phyloP scores from a whole-genome alignment of 2,113 vertebrate species.

The Crotalus horridus region DNA sequence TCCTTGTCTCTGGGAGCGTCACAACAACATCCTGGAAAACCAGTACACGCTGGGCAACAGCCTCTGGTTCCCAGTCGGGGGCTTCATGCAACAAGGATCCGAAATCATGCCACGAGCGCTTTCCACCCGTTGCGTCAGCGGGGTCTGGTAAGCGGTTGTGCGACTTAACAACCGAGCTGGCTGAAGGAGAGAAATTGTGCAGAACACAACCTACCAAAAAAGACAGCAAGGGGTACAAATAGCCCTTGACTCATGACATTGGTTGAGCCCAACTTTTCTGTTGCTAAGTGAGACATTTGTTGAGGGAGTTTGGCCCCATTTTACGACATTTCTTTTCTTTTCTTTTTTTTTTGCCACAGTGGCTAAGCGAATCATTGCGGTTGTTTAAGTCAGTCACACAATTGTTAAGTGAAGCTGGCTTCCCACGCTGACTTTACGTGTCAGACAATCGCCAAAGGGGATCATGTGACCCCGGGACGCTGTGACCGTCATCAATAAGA shows the following conservation, averaged over 20 bases:
- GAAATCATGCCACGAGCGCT: conserved; percentile 91
- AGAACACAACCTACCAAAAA: background rate
- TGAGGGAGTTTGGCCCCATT: background rate
- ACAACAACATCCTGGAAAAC: conserved; percentile 84
- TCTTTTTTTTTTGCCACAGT: background rate
- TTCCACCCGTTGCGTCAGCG: conserved; percentile 90
- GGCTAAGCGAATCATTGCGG: background rate
- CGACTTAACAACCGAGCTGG: rapidly evolving
- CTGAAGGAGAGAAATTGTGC: too few relatives aligned
- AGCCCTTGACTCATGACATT: background rate
- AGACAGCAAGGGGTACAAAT: background rate
- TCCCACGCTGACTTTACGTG: too few relatives aligned
- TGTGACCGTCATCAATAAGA: background rate
- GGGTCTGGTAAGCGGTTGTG: conserved; percentile 80
- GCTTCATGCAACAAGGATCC: conserved; percentile 94
- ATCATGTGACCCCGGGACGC: background rate
- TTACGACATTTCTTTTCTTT: background rate
- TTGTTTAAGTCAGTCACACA: background rate
- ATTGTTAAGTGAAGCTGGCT: background rate
- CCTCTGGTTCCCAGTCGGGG: conserved; percentile 91
- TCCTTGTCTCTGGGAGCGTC: conserved; percentile 81
- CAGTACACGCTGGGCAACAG: conserved; percentile 93
- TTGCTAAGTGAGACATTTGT: background rate
- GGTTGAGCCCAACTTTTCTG: background rate
- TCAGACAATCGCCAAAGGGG: background rate